phyloP scores from a whole-genome alignment of 2,888 invertebrate genomes.

The Chrysotoxum bicinctum region DNA sequence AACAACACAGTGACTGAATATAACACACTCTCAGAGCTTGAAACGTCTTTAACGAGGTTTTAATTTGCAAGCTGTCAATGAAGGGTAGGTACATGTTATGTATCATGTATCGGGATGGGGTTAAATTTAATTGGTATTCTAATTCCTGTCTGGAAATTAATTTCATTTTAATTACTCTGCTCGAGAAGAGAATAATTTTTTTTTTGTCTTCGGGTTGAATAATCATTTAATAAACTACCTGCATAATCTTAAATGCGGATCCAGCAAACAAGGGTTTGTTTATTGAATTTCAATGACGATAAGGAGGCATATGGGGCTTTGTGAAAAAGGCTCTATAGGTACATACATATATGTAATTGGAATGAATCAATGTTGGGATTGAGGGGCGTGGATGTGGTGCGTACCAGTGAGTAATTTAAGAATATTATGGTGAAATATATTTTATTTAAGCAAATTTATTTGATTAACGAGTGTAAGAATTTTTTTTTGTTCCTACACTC shows the following conservation, averaged over 20 bases:
- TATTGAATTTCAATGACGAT: conserved; percentile 23
- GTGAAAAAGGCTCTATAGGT: neutral
- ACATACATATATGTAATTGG: neutral
- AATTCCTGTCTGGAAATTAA: conserved; percentile 61
- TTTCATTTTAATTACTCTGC: conserved; percentile 61
- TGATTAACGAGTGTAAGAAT: too few species aligned
- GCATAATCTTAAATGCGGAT: neutral
- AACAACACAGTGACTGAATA: neutral
- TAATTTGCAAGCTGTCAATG: conserved; percentile 62
- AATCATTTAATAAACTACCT: conserved; percentile 36
- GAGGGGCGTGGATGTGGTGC: neutral
- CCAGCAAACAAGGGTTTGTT: neutral
- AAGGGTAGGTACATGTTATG: conserved; percentile 13
- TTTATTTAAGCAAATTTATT: too few species aligned
- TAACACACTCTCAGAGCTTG: conserved; percentile 10
- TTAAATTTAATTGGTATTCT: conserved; percentile 60
- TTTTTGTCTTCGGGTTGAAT: conserved; percentile 6
- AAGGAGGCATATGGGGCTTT: neutral
- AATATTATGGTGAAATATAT: too few species aligned
- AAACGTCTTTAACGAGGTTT: conserved; percentile 54
- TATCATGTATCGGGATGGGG: neutral
- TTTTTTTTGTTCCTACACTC: too few species aligned
- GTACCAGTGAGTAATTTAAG: too few species aligned
- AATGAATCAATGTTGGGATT: conserved; percentile 9
- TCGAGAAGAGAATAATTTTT: neutral